Evolutionary conservation across 2,888 invertebrate species (phyloP), one percentile per base, ranked within the genome.

Genomic region (Neoscelio sp.): DNA sequence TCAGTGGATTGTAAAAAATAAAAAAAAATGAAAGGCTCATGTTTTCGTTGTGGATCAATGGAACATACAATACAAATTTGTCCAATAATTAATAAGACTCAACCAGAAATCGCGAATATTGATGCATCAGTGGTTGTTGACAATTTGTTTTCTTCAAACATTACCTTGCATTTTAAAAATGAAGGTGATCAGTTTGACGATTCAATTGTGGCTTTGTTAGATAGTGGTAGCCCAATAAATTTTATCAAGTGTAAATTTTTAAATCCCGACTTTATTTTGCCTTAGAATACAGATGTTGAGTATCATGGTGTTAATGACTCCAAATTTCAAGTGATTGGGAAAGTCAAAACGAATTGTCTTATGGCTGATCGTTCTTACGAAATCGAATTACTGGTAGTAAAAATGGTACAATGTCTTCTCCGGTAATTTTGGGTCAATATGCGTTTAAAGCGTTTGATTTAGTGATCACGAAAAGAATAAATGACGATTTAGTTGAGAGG

Each of bases 251-350:
- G 20, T 10, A 46, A 46, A 20, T 46, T 46, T 20, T n/a, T 46
- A 3, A 4, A 20, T 20, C 15, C 46, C 7, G 46, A 46, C 10
- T 46, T 46, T 8, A 20, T 20, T 2, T 13, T 42, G 15, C 15
- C 42, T 13, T 42, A n/a, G 2, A 17, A 42, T 12, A 2, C 2
- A 7, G 15, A 42, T 7, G 15, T 13, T 2, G 15, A 46, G 20
- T 46, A 46, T 18, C 46, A 46, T n/a, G 46, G 46, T n/a, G 46
- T 46, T n/a, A 46, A 46, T 12, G 10, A 46, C 2, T 46, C 46
- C 5, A 6, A 12, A 2, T 18, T 46, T 8, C n/a, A 46, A 46
- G n/a, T 46, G 5, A 20, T 20, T 6, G 46, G 46, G 20, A 46
- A 46, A 46, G 20, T 20, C 2, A 46, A 20, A 12, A 12, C 23